Conservation (phyloP, 2,113 vertebrate species). For the Pelusios castaneus region DNA sequence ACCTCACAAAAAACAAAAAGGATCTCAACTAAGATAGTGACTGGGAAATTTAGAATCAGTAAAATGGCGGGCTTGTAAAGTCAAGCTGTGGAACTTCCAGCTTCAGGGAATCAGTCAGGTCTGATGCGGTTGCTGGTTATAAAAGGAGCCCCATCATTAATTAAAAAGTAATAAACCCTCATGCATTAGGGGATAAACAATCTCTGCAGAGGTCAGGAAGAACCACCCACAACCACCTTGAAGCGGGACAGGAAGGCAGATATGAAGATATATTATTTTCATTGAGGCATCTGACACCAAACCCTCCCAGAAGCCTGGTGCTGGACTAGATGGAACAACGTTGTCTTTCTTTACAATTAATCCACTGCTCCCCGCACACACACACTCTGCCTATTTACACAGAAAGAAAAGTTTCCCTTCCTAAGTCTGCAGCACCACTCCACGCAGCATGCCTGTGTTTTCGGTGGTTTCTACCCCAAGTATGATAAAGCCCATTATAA, state of each 20-base stretch:
- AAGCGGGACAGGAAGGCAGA: neutral
- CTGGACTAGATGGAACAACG: neutral
- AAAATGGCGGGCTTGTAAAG: neutral
- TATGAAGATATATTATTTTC: neutral
- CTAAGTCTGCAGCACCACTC: neutral
- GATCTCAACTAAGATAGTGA: neutral
- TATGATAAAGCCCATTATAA: neutral
- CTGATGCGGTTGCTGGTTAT: neutral
- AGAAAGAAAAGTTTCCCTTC: neutral
- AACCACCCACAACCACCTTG: neutral
- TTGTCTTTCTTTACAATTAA: neutral
- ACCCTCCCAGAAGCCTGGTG: neutral
- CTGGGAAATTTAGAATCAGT: neutral
- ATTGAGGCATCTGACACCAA: neutral
- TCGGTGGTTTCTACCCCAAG: neutral
- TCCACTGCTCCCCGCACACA: neutral
- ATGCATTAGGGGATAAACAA: neutral
- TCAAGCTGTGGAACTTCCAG: neutral
- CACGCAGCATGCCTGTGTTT: neutral
- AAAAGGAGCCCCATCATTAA: neutral
- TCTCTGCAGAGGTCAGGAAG: neutral
- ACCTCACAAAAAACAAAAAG: neutral
- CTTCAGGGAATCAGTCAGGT: neutral
- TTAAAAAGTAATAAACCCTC: neutral
- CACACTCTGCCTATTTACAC: neutral